These are phyloP conservation scores for Chironomus tepperi DNA, from an alignment of 1,140 invertebrate genomes.

Conservation along the genomic window DNA sequence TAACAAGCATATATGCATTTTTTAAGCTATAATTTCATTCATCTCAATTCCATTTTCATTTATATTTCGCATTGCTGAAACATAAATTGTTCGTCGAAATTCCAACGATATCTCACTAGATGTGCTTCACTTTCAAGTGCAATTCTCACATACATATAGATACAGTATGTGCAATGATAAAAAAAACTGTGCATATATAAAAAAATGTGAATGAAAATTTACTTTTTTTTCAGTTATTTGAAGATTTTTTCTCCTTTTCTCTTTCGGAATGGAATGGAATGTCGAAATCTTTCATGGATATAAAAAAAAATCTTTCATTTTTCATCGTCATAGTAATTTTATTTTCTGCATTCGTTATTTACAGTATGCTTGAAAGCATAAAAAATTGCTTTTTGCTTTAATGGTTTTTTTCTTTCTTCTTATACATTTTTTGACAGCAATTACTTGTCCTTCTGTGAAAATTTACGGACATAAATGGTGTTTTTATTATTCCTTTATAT, in stretches of 20 bases:
- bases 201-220: neutral
- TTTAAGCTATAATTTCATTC: neutral
- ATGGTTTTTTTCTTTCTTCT: slow-evolving; percentile 11
- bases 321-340: neutral
- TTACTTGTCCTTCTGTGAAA: neutral
- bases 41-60: neutral
- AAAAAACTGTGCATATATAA: neutral
- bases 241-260: neutral
- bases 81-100: slow-evolving; percentile 10
- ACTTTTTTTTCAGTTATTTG: neutral
- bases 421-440: neutral
- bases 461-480: neutral
- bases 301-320: neutral
- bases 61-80: neutral
- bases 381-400: slow-evolving; percentile 19
- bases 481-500: slow-evolving; percentile 35
- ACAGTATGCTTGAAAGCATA: slow-evolving; percentile 19
- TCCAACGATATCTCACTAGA: neutral
- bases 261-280: neutral
- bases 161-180: neutral
- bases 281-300: neutral
- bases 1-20: neutral
- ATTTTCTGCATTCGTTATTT: slow-evolving; percentile 10
- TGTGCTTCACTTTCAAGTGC: neutral
- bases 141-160: neutral